Conservation (phyloP, 53 echinoderm and acorn worm species). For the Luidia sarsii region DNA sequence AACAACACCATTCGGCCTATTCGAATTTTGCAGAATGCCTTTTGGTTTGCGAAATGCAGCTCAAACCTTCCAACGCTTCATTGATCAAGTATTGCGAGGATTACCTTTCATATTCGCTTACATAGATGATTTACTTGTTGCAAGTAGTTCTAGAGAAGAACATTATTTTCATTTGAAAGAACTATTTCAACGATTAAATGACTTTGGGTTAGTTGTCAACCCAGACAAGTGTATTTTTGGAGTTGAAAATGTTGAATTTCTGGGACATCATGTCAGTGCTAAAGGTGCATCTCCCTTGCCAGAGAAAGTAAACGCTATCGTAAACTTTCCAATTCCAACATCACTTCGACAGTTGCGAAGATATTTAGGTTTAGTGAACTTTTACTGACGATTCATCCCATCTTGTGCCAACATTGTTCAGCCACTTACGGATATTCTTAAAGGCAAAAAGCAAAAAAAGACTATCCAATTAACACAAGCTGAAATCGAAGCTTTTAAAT, state of each 20-base stretch:
- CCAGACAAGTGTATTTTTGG: constrained; percentile 27
- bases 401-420: constrained; percentile 35
- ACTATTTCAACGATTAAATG: constrained; percentile 5
- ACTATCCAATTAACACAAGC: neutral
- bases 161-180: constrained; percentile 14
- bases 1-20: constrained; percentile 57
- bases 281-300: constrained; percentile 8
- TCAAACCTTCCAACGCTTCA: constrained; percentile 55
- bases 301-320: constrained; percentile 31
- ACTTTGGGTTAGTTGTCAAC: constrained; percentile 34
- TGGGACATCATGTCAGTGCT: constrained; percentile 11
- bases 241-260: neutral
- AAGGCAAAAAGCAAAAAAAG: neutral
- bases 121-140: constrained; percentile 59
- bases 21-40: constrained; percentile 65
- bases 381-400: constrained; percentile 60
- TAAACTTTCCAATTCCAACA: constrained; percentile 22
- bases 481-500: constrained; percentile 4
- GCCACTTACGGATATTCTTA: constrained; percentile 46
- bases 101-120: constrained; percentile 55
- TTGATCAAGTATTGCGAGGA: constrained; percentile 60
- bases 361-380: constrained; percentile 63
- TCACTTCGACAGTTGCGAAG: constrained; percentile 51
- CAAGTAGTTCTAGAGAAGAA: constrained; percentile 39
- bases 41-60: constrained; percentile 69